These are phyloP conservation scores for Xenopus laevis DNA, from an alignment of 2,113 vertebrate genomes.

Conservation along the genomic window DNA sequence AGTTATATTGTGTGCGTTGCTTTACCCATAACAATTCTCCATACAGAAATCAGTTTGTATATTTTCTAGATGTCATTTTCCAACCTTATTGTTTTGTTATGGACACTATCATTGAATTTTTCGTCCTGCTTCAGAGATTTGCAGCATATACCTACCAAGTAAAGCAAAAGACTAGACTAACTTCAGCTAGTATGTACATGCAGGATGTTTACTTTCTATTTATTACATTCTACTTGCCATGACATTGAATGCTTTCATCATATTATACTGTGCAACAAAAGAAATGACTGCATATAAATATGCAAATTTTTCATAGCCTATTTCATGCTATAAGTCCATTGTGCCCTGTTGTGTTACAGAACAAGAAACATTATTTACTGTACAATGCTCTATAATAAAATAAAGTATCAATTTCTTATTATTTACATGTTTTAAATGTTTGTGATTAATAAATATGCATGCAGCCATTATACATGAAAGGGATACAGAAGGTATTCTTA, in stretches of 20 bases:
- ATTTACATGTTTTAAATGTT: not conserved
- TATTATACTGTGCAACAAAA: conserved; percentile 49
- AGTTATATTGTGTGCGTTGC: too few species aligned
- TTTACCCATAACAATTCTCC: too few species aligned
- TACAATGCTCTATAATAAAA: conserved; percentile 55
- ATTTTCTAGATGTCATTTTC: too few species aligned
- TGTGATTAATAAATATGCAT: not conserved
- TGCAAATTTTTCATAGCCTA: not conserved
- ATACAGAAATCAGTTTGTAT: too few species aligned
- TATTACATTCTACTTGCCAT: conserved; percentile 58
- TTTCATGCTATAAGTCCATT: not conserved
- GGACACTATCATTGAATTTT: too few species aligned
- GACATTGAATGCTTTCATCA: conserved; percentile 51
- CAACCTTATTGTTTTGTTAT: too few species aligned
- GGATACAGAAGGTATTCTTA: too few species aligned
- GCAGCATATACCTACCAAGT: not conserved
- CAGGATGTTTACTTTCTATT: conserved; percentile 52
- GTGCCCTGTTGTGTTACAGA: conserved; percentile 2
- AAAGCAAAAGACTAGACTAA: conserved; percentile 20
- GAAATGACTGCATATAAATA: conserved; percentile 53
- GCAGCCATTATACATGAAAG: too few species aligned
- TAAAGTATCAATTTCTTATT: conserved; percentile 47
- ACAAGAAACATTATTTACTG: conserved; percentile 29
- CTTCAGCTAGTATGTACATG: conserved; percentile 26
- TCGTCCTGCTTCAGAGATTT: conserved; percentile 3